Conservation (phyloP, 2,797 vertebrate species). For the Cyclopterus lumpus region DNA sequence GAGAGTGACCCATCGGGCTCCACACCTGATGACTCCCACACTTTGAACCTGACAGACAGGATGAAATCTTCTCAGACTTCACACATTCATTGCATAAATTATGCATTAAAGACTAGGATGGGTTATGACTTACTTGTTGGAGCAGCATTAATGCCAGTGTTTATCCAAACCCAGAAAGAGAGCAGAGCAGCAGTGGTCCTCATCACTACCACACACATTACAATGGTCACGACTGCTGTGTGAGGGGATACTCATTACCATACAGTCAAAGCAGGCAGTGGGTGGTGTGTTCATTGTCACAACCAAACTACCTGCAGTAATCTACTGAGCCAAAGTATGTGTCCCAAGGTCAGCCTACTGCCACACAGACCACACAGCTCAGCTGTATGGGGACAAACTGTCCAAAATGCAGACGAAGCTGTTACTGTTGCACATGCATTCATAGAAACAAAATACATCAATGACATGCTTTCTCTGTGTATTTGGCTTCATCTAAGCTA, state of each 20-base stretch:
- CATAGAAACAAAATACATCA: neutral
- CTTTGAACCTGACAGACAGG: slow-evolving; percentile 64
- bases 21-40: slow-evolving; percentile 65
- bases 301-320: neutral
- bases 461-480: neutral
- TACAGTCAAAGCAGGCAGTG: slow-evolving; percentile 9
- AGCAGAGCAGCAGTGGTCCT: slow-evolving; percentile 57
- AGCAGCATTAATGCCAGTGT: slow-evolving; percentile 17
- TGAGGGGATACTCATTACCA: neutral
- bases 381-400: slow-evolving; percentile 14
- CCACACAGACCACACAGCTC: slow-evolving; percentile 3
- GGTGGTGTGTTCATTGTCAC: slow-evolving; percentile 5
- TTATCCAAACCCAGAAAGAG: slow-evolving; percentile 48
- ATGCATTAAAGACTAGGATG: neutral
- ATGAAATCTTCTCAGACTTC: neutral
- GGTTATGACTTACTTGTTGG: slow-evolving; percentile 58
- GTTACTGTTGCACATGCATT: neutral
- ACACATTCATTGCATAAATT: neutral
- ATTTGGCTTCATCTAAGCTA: neutral
- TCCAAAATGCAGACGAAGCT: neutral
- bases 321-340: neutral
- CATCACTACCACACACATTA: slow-evolving; percentile 51
- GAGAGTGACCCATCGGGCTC: slow-evolving; percentile 36
- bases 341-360: slow-evolving; percentile 29
- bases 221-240: slow-evolving; percentile 14